These are phyloP conservation scores for Bombus impatiens DNA, from an alignment of 1,140 invertebrate genomes.

Conservation along the genomic window DNA sequence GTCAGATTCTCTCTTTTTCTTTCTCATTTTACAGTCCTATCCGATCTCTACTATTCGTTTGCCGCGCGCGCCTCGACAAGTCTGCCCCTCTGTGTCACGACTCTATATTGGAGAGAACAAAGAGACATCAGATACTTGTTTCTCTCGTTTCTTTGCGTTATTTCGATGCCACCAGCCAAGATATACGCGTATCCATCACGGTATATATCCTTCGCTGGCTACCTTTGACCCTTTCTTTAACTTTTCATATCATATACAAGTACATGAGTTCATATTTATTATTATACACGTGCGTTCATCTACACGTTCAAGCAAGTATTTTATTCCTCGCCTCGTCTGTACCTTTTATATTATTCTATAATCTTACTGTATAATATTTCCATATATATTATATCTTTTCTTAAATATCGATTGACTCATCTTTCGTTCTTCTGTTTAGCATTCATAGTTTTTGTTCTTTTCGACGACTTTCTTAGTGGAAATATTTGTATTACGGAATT, in stretches of 20 bases:
- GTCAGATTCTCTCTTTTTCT: conserved; percentile 40
- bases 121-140: conserved; percentile 60
- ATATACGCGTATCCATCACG: neutral
- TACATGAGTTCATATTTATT: conserved; percentile 14
- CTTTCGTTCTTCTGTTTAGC: conserved; percentile 18
- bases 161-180: neutral
- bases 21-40: conserved; percentile 47
- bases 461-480: conserved; percentile 8
- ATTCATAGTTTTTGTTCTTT: conserved; percentile 13
- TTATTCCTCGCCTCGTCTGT: neutral
- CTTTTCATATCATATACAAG: conserved; percentile 41
- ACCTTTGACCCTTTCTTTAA: conserved; percentile 39
- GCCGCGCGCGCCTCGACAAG: conserved; percentile 17
- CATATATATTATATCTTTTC: neutral
- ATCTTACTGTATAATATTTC: neutral
- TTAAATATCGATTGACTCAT: neutral
- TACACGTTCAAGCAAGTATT: neutral
- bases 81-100: conserved; percentile 32
- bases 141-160: conserved; percentile 18
- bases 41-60: conserved; percentile 15
- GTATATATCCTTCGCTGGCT: neutral
- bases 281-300: neutral
- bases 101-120: conserved; percentile 68
- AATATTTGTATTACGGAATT: neutral
- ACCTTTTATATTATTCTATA: neutral